phyloP scores from a whole-genome alignment of 2,113 vertebrate species.

The Crotophaga sulcirostris region DNA sequence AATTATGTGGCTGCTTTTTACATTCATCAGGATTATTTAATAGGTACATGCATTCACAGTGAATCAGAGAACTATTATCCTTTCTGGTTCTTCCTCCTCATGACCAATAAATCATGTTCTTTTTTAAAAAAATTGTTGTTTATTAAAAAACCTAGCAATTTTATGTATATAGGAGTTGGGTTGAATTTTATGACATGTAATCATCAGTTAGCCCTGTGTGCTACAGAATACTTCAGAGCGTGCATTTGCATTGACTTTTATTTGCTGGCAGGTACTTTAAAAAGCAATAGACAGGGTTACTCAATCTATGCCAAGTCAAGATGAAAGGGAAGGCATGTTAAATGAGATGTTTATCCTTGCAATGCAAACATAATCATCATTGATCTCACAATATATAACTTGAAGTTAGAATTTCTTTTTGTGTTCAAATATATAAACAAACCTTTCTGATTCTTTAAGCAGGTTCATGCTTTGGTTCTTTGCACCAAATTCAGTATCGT shows the following conservation, averaged over 20 bases:
- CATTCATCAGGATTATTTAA: not conserved
- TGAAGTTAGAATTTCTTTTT: not conserved
- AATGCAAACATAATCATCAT: conserved; percentile 9
- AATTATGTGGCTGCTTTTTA: not conserved
- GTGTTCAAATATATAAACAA: not conserved
- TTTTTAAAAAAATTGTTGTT: not conserved
- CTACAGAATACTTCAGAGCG: not conserved
- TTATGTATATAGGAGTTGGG: not conserved
- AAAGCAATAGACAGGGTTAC: not conserved
- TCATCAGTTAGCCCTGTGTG: not conserved
- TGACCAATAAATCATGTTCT: not conserved
- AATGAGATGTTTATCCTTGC: not conserved
- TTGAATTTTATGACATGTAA: not conserved
- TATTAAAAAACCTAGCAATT: not conserved
- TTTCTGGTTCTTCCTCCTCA: not conserved
- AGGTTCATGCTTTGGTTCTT: not conserved
- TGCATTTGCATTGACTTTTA: not conserved
- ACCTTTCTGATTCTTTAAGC: not conserved
- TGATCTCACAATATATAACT: not conserved
- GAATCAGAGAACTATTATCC: not conserved
- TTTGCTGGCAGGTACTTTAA: not conserved
- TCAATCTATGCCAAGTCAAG: not conserved
- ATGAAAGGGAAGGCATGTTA: not conserved
- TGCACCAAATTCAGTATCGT: not conserved
- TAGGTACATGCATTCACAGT: not conserved